Evolutionary conservation across 2,113 vertebrate genomes (phyloP), one percentile per base, ranked within the genome.

Genomic region (Balaeniceps rex): DNA sequence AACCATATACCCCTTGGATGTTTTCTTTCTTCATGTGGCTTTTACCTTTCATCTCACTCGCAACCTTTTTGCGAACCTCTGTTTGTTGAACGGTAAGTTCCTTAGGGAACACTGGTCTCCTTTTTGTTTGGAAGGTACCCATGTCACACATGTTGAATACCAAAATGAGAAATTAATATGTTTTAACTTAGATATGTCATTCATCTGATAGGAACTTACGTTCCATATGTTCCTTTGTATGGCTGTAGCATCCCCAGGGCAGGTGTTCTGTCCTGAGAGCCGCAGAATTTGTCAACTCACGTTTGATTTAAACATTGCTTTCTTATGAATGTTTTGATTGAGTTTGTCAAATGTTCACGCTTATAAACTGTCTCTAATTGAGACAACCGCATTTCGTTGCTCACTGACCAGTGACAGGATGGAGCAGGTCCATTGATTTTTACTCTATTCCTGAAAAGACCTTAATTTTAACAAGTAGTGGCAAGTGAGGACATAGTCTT

Each of bases 371-470:
- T 90, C 75, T 28, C 63, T 91, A 95, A 86, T 92, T 94, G 78
- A 95, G 92, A 94, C 36, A n/a, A 52, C 83, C 66, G 66, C 64
- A 36, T 84, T 95, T 92, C 70, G n/a, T 88, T 96, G 65, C 80
- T 97, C 83, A 55, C 75, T 95, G 97, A 92, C 93, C 95, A 94
- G 83, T 92, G 90, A 94, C 87, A 94, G 88, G 40, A 78, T 93
- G 46, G 89, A 95, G 72, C 87, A 94, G 68, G 77, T 83, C 87
- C 90, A 83, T 91, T 90, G 89, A 85, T 86, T 96, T 97, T 96
- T 89, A 42, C 74, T 58, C 44, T 69, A 2, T 91, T 92, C 51
- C 78, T 95, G 4, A 14, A 89, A 95, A 91, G 46, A 70, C 90
- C 77, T 94, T 85, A n/a, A 74, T 94, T 91, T 94, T 96, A 83